Conservation (phyloP, 2,113 vertebrate genomes). For the Pelvicachromis taeniatus region DNA sequence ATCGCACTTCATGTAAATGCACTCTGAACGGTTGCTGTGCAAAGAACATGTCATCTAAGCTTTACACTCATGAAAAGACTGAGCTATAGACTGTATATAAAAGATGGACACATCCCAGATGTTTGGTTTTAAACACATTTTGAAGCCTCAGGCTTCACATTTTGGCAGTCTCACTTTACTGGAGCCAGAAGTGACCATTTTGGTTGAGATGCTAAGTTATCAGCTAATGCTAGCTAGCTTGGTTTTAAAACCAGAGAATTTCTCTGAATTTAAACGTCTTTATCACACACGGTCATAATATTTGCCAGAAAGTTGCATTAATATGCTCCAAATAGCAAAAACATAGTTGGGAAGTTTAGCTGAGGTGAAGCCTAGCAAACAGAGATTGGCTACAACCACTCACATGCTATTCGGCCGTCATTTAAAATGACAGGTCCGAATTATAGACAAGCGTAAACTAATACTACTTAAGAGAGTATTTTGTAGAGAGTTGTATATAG, state of each 20-base stretch:
- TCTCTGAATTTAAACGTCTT: neutral
- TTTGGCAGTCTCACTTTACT: neutral
- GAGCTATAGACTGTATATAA: neutral
- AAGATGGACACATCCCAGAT: neutral
- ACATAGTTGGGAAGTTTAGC: neutral
- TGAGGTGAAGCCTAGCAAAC: neutral
- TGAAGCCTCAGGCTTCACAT: neutral
- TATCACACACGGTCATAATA: neutral
- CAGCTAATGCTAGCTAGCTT: neutral
- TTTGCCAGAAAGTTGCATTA: neutral
- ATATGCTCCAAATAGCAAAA: neutral
- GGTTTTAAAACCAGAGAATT: neutral
- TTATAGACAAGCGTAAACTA: neutral
- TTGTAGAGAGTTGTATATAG: no score
- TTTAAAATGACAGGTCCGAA: neutral
- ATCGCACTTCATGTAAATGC: neutral
- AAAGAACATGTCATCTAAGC: neutral
- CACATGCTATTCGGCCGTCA: neutral
- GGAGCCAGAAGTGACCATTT: neutral
- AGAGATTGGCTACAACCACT: neutral
- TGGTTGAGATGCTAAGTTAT: neutral
- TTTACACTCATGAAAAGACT: neutral
- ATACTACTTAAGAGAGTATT: neutral
- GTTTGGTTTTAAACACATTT: neutral
- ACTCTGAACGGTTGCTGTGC: neutral